Evolutionary conservation across 2,113 vertebrate genomes (phyloP).

Genomic region (Gnathonemus echidnorhynchus): DNA sequence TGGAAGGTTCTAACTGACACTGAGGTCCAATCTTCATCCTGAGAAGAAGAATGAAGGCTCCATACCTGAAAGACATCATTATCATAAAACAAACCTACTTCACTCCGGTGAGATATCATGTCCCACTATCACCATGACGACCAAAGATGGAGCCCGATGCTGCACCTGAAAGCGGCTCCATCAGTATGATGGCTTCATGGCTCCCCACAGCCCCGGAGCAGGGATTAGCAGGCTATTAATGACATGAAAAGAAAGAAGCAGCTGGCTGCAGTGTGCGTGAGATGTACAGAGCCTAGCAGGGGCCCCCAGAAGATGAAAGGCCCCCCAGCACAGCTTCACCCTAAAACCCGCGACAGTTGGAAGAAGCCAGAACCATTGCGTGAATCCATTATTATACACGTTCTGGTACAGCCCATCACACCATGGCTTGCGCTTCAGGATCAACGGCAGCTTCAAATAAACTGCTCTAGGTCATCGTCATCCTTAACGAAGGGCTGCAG

Average conservation of each 20-base stretch:
- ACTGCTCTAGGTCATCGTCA: not conserved
- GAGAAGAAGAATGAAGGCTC: not conserved
- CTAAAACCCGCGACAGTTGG: conserved; percentile 36
- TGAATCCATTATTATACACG: not conserved
- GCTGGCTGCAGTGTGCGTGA: not conserved
- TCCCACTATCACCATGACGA: not conserved
- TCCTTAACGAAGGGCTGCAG: not conserved
- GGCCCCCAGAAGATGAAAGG: conserved; percentile 19
- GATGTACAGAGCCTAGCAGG: conserved; percentile 21
- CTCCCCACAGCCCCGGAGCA: conserved; percentile 26
- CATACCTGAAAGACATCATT: not conserved
- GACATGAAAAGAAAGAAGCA: not conserved
- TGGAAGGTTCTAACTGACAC: not conserved
- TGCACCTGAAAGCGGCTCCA: not conserved
- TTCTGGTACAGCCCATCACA: not conserved
- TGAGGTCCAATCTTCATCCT: not conserved
- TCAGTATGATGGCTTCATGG: not conserved
- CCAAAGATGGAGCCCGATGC: not conserved
- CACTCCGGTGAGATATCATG: not conserved
- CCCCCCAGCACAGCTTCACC: conserved; percentile 29
- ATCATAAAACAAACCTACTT: not conserved
- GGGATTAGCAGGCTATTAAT: not conserved
- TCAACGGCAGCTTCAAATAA: not conserved
- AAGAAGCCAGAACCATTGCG: not conserved
- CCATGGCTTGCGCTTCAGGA: not conserved